Conservation (phyloP, 2,888 invertebrate species). For the Nysson spinosus region DNA sequence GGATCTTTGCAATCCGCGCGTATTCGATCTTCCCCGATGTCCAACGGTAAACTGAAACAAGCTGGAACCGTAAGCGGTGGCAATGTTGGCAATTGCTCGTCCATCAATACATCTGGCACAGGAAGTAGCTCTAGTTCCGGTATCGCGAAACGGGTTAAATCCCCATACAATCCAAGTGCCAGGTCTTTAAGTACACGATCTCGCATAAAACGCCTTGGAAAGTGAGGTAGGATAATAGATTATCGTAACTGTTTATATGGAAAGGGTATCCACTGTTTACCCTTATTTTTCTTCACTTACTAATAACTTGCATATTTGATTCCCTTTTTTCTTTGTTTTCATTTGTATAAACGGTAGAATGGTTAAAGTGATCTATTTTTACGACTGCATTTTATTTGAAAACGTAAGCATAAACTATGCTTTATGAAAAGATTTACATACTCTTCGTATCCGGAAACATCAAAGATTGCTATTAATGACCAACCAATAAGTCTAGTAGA, state of each 20-base stretch:
- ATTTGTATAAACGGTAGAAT: no score
- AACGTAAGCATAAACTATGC: neutral
- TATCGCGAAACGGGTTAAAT: slow-evolving; percentile 71
- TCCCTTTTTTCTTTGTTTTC: no score
- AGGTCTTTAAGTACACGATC: slow-evolving; percentile 72
- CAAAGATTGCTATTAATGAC: no score
- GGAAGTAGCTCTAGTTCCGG: slow-evolving; percentile 54
- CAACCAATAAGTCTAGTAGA: no score
- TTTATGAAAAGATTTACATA: neutral
- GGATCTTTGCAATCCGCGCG: slow-evolving; percentile 45
- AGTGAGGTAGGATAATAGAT: slow-evolving; percentile 56
- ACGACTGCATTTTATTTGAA: slow-evolving; percentile 23
- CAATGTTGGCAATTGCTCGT: slow-evolving; percentile 44
- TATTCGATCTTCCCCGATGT: slow-evolving; percentile 54
- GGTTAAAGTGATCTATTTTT: neutral
- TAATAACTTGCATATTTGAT: slow-evolving; percentile 15
- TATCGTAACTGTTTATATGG: slow-evolving; percentile 1
- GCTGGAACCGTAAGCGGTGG: slow-evolving; percentile 26
- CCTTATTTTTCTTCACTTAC: slow-evolving; percentile 27
- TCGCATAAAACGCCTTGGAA: slow-evolving; percentile 73
- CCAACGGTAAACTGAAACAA: slow-evolving; percentile 54
- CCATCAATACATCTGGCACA: slow-evolving; percentile 40
- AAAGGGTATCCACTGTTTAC: slow-evolving; percentile 44
- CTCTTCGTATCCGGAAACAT: neutral
- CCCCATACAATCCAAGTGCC: slow-evolving; percentile 70